Percentiles rank a stretch among this genome's conserved stretches.
Evolutionary conservation across 2,797 vertebrate species (phyloP).

Genomic region (Takifugu ocellatus): DNA sequence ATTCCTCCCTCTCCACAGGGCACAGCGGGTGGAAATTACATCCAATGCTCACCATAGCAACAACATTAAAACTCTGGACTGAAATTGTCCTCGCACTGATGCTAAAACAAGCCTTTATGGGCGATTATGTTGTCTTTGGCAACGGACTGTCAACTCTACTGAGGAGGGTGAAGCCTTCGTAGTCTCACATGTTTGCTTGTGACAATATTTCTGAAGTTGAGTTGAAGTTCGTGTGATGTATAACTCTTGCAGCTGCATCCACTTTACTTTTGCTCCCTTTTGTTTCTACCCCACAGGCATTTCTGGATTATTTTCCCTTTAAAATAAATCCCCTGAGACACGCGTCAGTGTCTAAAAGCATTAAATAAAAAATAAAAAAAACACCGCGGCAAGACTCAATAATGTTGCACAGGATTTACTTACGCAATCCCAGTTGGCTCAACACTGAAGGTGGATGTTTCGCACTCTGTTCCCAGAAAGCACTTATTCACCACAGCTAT

Average conservation of each 20-base stretch:
- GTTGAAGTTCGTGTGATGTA: no score
- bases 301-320: not conserved
- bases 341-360: not conserved
- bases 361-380: no score
- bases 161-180: no score
- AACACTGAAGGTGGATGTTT: conserved; percentile 36
- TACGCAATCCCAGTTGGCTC: conserved; percentile 12
- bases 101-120: no score
- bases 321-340: conserved; percentile 9
- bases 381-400: not conserved
- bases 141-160: no score
- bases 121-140: no score
- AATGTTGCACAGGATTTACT: conserved; percentile 6
- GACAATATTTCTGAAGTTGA: no score
- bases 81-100: not conserved
- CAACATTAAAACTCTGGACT: conserved; percentile 42
- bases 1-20: conserved; percentile 55
- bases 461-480: conserved; percentile 41
- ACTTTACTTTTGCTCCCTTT: no score
- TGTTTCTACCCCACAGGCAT: no score
- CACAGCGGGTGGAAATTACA: conserved; percentile 40
- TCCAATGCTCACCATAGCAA: conserved; percentile 62
- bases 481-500: conserved; percentile 51
- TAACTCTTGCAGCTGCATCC: no score
- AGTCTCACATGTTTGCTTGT: no score